Conservation (phyloP, 1,140 invertebrate species). For the Temnothorax longispinosus region DNA sequence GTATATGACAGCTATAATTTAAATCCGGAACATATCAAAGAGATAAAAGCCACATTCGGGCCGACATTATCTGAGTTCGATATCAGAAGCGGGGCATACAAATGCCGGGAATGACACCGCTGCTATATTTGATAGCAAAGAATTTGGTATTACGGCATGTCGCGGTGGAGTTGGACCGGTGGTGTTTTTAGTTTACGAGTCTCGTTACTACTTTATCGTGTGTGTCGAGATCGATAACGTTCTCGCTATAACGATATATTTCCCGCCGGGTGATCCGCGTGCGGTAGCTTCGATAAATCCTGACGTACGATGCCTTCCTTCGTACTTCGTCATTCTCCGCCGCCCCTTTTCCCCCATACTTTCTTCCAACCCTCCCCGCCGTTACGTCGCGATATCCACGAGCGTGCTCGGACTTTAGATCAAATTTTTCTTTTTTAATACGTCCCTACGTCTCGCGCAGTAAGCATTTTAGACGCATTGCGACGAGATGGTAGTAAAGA, state of each 20-base stretch:
- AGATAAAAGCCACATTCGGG: conserved; percentile 45
- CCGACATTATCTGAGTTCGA: conserved; percentile 49
- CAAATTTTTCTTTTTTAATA: conserved; percentile 42
- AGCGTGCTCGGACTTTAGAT: conserved; percentile 54
- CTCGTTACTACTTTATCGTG: conserved; percentile 74
- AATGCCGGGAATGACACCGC: conserved; percentile 28
- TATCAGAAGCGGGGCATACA: not conserved
- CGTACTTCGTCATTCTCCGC: conserved; percentile 54
- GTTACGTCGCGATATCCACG: conserved; percentile 18
- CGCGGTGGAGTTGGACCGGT: conserved; percentile 23
- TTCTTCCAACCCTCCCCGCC: not conserved
- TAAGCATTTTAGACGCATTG: conserved; percentile 6
- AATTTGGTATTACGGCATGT: conserved; percentile 53
- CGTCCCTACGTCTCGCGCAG: not conserved
- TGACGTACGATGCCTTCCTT: conserved; percentile 40
- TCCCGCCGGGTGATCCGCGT: conserved; percentile 56
- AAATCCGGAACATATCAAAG: conserved; percentile 34
- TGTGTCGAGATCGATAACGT: conserved; percentile 73
- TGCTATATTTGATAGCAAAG: conserved; percentile 41
- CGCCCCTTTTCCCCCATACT: not conserved
- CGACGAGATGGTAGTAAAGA: not conserved
- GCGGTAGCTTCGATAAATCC: conserved; percentile 65
- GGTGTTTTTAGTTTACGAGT: conserved; percentile 71
- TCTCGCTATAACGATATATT: conserved; percentile 69
- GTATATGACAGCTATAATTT: conserved; percentile 45